phyloP scores from a whole-genome alignment of 2,888 invertebrate species.

The Tridacna crocea region DNA sequence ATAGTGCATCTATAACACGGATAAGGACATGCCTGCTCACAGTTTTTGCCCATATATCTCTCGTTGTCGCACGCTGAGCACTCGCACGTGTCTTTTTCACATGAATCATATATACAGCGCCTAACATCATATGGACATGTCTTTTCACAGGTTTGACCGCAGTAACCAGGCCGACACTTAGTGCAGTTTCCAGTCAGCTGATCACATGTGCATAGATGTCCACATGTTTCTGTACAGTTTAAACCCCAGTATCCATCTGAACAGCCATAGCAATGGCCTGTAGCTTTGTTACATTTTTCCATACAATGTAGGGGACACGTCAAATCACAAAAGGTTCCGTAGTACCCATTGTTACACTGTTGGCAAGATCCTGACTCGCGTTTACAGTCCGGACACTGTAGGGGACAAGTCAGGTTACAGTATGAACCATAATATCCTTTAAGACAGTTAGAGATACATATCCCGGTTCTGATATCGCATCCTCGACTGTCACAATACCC shows the following conservation, averaged over 20 bases:
- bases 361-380: background rate
- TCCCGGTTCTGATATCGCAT: background rate
- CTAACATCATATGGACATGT: background rate
- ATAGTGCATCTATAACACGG: background rate
- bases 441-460: background rate
- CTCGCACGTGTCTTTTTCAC: slow-evolving; percentile 8
- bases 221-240: slow-evolving; percentile 5
- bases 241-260: slow-evolving; percentile 4
- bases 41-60: background rate
- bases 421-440: background rate
- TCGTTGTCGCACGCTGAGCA: background rate
- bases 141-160: background rate
- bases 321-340: slow-evolving; percentile 12
- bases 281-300: slow-evolving; percentile 9
- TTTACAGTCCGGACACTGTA: background rate
- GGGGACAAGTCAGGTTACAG: slow-evolving; percentile 4
- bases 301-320: slow-evolving; percentile 12
- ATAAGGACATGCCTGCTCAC: background rate
- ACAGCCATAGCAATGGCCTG: slow-evolving; percentile 6
- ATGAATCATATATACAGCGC: background rate
- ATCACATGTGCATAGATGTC: background rate
- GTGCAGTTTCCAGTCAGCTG: slow-evolving; percentile 16
- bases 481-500: slow-evolving; percentile 10
- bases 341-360: background rate
- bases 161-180: background rate